Evolutionary conservation across 2,888 invertebrate genomes (phyloP).

Genomic region (Fissipunctia ypsillon): DNA sequence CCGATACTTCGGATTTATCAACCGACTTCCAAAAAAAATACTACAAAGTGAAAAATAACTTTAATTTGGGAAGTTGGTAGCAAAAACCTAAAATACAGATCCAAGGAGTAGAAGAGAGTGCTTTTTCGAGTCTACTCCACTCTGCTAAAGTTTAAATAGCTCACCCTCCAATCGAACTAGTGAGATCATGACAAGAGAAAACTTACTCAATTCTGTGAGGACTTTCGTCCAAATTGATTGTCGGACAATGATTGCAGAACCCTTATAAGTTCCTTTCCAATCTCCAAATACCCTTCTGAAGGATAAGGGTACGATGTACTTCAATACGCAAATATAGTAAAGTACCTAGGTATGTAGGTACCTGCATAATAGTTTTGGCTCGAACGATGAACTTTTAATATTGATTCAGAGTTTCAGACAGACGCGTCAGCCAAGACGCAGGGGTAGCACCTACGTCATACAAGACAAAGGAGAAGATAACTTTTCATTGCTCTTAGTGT

Average conservation of each 20-base stretch:
- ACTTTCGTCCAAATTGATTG: slow-evolving; percentile 16
- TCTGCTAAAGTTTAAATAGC: background rate
- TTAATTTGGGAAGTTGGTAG: too few relatives aligned
- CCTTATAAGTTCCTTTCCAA: slow-evolving; percentile 48
- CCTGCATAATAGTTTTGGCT: slow-evolving; percentile 20
- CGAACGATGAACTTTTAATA: slow-evolving; percentile 43
- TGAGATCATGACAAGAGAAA: background rate
- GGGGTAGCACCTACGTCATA: background rate
- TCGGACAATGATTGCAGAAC: slow-evolving; percentile 32
- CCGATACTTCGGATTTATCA: too few relatives aligned
- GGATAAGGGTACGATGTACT: slow-evolving; percentile 44
- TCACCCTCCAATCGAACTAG: background rate
- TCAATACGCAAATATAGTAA: slow-evolving; percentile 13
- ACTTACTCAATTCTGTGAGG: background rate
- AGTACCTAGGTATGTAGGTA: background rate
- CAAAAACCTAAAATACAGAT: too few relatives aligned
- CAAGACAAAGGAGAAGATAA: slow-evolving; percentile 13
- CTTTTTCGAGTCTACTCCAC: too few relatives aligned
- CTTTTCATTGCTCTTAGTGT: background rate
- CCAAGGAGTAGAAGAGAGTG: too few relatives aligned
- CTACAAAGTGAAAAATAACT: too few relatives aligned
- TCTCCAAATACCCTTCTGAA: slow-evolving; percentile 37
- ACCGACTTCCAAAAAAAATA: too few relatives aligned
- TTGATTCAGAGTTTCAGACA: slow-evolving; percentile 50
- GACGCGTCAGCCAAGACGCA: background rate